Base-by-base conservation (phyloP, 2,888 invertebrate genomes). In the Piscicola geometra region DNA sequence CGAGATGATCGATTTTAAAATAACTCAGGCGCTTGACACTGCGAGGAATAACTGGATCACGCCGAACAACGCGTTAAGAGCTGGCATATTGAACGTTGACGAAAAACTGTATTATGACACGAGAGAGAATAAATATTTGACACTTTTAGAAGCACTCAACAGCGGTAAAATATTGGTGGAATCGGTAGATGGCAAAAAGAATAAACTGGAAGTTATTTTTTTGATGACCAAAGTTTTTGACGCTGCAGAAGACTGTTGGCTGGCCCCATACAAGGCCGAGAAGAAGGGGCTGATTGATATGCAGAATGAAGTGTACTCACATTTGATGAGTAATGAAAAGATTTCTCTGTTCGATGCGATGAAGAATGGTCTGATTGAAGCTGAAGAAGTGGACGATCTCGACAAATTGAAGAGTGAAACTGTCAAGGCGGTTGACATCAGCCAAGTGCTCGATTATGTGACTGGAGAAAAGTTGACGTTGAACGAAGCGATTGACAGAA, bases 381-480 rank as follows among this genome's bases (percentile, higher is more conserved):
- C 89, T 2, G 89, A 89, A 84, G 95, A 96, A 0, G 81, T 89
- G 91, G 75, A 91, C 93, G 71, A 74, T n/a, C 36, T 52, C 18
- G 74, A 71, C 18, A 66, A 74, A n/a, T 81, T 82, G 76, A 88
- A 89, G 78, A 88, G 90, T 28, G 89, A 94, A 84, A 92, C 95
- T n/a, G 76, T 76, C 50, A 89, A 73, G 32, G 36, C 36, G 18
- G 41, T 32, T 28, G 73, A 73, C 21, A 35, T 73, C 18, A 64
- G 64, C 28, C 64, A 60, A 64, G 64, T 73, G 25, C 28, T 73
- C n/a, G 73, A 73, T 64, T 73, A 73, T 0, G 91, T 90, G 85
- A 91, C 92, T 35, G 95, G 94, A 12, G 91, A 93, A 85, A 88
- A 94, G 79, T 86, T 94, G 78, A 91, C 94, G 83, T 89, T 91